Conservation (phyloP, 92 coral and sea anemone genomes). For the Scolanthus callimorphus region DNA sequence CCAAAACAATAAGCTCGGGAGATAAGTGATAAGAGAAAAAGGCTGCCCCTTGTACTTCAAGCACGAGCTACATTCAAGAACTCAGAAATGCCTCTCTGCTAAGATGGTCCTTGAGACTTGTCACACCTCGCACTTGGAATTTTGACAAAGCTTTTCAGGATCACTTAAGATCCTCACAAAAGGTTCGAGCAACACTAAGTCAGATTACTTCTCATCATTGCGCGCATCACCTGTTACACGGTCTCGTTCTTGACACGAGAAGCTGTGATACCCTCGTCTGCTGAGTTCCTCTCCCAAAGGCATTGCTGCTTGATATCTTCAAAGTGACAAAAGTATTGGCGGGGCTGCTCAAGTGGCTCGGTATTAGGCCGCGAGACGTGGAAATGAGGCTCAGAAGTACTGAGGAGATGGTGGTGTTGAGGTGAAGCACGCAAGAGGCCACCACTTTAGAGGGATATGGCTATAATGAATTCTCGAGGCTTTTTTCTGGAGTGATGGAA, state of each 20-base stretch:
- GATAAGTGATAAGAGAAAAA: constrained; percentile 1
- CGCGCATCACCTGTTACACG: constrained; percentile 43
- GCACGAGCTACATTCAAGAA: constrained; percentile 16
- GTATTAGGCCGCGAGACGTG: too few relatives aligned
- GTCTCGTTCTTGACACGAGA: constrained; percentile 91
- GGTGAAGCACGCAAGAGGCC: constrained; percentile 1
- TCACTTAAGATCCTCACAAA: constrained; percentile 90
- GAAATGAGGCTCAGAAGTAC: background rate
- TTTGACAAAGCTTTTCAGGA: constrained; percentile 89
- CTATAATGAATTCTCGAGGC: constrained; percentile 28
- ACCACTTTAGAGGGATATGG: constrained; percentile 34
- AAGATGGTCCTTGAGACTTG: constrained; percentile 72
- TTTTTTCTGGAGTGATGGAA: constrained; percentile 37
- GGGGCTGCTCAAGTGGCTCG: constrained; percentile 5
- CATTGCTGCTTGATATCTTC: constrained; percentile 36
- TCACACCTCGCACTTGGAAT: constrained; percentile 75
- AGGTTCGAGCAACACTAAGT: constrained; percentile 71
- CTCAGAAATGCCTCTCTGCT: background rate
- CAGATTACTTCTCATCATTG: constrained; percentile 38
- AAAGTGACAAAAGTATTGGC: background rate
- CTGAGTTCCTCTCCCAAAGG: constrained; percentile 56
- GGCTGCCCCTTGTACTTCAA: background rate
- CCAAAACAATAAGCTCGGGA: constrained; percentile 53
- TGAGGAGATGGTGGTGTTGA: background rate
- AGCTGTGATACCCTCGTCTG: constrained; percentile 46